A percentile compares a stretch with the other conserved stretches of the same genome.
phyloP scores from a whole-genome alignment of 2,113 vertebrate species.

The Setophaga coronata region DNA sequence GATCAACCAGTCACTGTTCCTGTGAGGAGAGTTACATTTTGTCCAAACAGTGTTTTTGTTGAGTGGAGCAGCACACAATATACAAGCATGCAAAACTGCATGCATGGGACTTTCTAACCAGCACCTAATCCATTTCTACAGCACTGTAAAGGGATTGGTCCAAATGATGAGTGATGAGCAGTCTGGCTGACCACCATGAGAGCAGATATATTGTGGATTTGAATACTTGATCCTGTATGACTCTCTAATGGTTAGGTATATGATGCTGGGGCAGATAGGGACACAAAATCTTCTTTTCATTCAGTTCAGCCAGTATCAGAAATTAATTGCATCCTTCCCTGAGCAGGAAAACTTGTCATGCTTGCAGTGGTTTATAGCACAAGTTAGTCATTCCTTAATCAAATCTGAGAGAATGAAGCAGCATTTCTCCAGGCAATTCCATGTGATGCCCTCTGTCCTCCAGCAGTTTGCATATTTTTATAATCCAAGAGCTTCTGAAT shows the following conservation, averaged over 20 bases:
- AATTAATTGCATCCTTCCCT: background rate
- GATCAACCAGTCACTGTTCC: background rate
- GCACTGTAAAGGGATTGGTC: background rate
- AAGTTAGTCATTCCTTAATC: background rate
- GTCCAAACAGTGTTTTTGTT: background rate
- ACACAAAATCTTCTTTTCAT: background rate
- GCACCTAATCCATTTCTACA: background rate
- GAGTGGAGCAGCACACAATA: background rate
- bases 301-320: background rate
- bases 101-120: background rate
- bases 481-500: background rate
- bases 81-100: background rate
- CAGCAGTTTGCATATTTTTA: background rate
- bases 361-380: background rate
- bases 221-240: background rate
- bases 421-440: background rate
- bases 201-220: background rate
- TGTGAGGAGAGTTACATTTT: background rate
- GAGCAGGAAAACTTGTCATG: background rate
- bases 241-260: background rate
- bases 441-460: background rate
- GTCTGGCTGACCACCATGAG: background rate
- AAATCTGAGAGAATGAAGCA: background rate
- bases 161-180: background rate
- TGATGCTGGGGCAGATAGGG: background rate